Percentiles rank a stretch among this genome's conserved stretches.
Conservation (phyloP, 2,113 vertebrate species). For the Bambusicola thoracicus region DNA sequence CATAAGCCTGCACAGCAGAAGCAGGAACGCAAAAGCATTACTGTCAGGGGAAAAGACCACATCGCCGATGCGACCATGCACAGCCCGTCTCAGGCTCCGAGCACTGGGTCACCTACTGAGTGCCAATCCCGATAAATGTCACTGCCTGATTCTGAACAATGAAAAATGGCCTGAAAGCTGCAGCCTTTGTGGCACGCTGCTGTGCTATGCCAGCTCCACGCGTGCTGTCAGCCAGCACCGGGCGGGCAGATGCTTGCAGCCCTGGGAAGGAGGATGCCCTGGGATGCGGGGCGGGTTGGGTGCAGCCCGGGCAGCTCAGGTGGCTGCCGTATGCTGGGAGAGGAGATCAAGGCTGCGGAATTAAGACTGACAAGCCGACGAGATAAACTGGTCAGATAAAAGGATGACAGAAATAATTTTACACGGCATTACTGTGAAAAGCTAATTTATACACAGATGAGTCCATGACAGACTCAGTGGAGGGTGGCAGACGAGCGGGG, state of each 20-base stretch:
- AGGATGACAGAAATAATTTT: constrained; percentile 75
- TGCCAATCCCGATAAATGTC: constrained; percentile 1
- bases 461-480: constrained; percentile 67
- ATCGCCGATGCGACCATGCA: neutral
- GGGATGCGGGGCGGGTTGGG: rapidly evolving
- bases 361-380: constrained; percentile 68
- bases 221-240: neutral
- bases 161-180: neutral
- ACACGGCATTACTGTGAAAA: constrained; percentile 69
- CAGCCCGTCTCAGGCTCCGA: neutral
- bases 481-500: constrained; percentile 59
- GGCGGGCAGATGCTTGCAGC: neutral
- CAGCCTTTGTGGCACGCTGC: neutral
- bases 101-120: neutral
- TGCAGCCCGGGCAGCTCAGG: neutral
- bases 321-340: neutral
- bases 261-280: neutral
- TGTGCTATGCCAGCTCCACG: neutral
- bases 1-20: neutral
- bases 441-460: constrained; percentile 76
- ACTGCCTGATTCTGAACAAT: neutral
- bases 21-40: neutral
- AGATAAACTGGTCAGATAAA: constrained; percentile 75
- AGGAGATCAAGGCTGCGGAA: constrained; percentile 21
- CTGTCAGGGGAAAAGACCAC: neutral